These are phyloP conservation scores for Coptodon rendalli DNA, from an alignment of 2,113 vertebrate genomes.

Conservation along the genomic window DNA sequence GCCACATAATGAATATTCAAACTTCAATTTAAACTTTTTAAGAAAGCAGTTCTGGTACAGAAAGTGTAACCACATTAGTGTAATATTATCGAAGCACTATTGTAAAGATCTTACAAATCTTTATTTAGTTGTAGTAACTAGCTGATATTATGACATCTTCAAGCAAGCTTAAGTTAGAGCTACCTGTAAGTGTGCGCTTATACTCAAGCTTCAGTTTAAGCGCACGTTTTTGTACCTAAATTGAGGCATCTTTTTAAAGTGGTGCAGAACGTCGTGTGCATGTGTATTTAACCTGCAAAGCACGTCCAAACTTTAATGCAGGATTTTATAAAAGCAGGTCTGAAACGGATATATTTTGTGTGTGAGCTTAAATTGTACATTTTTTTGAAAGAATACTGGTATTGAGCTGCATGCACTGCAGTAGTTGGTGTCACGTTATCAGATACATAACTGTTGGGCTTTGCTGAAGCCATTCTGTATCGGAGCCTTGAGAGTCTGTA, in stretches of 20 bases:
- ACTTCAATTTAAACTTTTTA: neutral
- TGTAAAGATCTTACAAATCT: neutral
- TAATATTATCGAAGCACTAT: neutral
- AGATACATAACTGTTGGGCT: neutral
- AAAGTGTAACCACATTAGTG: neutral
- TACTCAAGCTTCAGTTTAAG: neutral
- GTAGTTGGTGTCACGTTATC: neutral
- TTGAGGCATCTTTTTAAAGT: neutral
- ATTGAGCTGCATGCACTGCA: neutral
- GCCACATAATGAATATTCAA: neutral
- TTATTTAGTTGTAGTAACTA: neutral
- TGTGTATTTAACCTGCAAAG: neutral
- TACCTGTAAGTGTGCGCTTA: neutral
- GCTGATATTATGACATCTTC: neutral
- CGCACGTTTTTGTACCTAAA: neutral
- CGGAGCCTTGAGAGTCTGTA: neutral
- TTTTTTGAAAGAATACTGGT: neutral
- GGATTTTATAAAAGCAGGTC: neutral
- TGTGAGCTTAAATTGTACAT: neutral
- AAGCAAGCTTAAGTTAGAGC: neutral
- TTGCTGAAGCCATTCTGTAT: neutral
- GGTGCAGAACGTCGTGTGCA: neutral
- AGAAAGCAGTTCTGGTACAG: neutral
- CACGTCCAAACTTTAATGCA: neutral
- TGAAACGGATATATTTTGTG: neutral